Percentiles rank a stretch among this genome's conserved stretches.
Conservation (phyloP, 2,797 vertebrate species). For the Gymnothorax reevesii region DNA sequence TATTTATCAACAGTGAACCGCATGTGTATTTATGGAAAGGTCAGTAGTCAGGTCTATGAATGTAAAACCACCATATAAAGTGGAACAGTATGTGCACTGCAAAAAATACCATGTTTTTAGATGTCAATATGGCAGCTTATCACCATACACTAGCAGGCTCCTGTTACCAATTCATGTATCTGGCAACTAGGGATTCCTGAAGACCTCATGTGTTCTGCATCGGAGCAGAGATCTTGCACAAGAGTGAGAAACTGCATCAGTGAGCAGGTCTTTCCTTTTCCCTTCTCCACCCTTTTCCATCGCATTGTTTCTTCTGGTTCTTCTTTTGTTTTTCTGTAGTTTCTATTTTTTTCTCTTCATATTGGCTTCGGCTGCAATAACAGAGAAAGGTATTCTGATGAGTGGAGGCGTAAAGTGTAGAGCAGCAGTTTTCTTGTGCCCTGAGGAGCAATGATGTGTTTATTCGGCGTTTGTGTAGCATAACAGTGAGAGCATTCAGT, state of each 20-base stretch:
- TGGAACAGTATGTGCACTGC: neutral
- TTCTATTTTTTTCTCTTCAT: constrained; percentile 59
- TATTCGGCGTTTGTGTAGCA: neutral
- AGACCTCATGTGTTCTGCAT: neutral
- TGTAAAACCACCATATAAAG: neutral
- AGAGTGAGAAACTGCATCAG: neutral
- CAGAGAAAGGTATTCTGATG: neutral
- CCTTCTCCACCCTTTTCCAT: neutral
- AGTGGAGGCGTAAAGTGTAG: neutral
- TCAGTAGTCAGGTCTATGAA: neutral
- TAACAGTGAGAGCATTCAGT: neutral
- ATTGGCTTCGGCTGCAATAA: constrained; percentile 65
- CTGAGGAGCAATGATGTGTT: neutral
- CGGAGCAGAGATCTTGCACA: neutral
- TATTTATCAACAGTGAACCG: neutral
- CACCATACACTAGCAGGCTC: neutral
- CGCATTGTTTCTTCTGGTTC: neutral
- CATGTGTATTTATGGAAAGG: neutral
- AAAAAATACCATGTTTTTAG: neutral
- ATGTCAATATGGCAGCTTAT: neutral
- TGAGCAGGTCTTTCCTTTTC: neutral
- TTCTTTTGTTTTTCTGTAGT: neutral
- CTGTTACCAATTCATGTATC: neutral
- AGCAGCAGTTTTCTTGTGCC: neutral
- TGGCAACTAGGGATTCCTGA: neutral